These are phyloP conservation scores for Drosophila antonietae DNA, from an alignment of 2,888 invertebrate species.

Conservation along the genomic window DNA sequence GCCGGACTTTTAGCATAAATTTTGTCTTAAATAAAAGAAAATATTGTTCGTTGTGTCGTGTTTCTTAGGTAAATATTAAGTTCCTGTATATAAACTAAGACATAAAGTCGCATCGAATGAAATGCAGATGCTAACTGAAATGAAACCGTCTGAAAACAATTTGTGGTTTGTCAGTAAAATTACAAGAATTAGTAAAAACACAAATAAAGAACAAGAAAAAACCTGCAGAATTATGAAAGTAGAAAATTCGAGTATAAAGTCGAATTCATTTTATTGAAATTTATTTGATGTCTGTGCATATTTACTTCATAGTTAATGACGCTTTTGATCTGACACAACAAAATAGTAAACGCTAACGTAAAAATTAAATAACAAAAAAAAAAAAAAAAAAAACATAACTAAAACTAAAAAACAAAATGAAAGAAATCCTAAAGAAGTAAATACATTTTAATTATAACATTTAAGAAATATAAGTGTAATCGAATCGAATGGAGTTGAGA, in stretches of 20 bases:
- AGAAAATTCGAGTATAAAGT: constrained; percentile 27
- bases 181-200: constrained; percentile 4
- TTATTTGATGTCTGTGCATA: constrained; percentile 67
- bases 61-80: constrained; percentile 81
- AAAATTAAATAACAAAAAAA: constrained; percentile 10
- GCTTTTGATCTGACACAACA: constrained; percentile 62
- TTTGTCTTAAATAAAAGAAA: constrained; percentile 47
- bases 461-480: constrained; percentile 31
- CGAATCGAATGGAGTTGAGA: constrained; percentile 41
- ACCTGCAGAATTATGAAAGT: constrained; percentile 13
- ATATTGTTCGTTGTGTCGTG: constrained; percentile 74
- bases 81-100: constrained; percentile 84
- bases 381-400: constrained; percentile 17
- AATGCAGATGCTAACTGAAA: constrained; percentile 20
- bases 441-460: constrained; percentile 46
- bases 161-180: constrained; percentile 22
- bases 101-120: constrained; percentile 40
- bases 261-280: constrained; percentile 55
- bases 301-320: constrained; percentile 67
- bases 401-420: constrained; percentile 20
- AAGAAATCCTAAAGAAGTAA: constrained; percentile 23
- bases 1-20: constrained; percentile 66
- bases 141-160: constrained; percentile 45
- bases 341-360: constrained; percentile 48
- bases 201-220: constrained; percentile 1